These are phyloP conservation scores for Neolamprologus hecqui DNA, from an alignment of 2,113 vertebrate genomes.

Conservation along the genomic window DNA sequence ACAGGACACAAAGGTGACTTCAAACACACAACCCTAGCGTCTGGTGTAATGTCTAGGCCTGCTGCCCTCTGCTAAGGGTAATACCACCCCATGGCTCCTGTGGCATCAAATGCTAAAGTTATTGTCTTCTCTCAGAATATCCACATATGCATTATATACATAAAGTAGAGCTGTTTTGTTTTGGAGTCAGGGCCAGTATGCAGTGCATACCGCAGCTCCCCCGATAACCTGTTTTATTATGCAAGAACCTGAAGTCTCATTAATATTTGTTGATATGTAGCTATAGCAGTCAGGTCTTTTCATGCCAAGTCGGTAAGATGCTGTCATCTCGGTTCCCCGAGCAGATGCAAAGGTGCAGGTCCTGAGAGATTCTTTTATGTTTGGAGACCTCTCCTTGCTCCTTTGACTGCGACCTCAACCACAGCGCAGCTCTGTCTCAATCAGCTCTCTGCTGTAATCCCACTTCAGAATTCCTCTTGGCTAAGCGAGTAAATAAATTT, in stretches of 20 bases:
- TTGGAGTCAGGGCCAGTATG: neutral
- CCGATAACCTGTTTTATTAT: constrained; percentile 36
- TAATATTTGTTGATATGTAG: constrained; percentile 58
- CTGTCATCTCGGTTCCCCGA: constrained; percentile 27
- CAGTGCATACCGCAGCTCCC: neutral
- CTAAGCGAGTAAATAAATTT: constrained; percentile 71
- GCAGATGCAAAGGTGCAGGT: constrained; percentile 63
- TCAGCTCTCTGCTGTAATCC: constrained; percentile 63
- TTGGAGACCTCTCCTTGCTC: constrained; percentile 50
- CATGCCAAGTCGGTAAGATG: constrained; percentile 51
- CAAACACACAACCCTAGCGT: constrained; percentile 46
- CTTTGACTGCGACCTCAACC: constrained; percentile 55
- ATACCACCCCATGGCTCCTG: neutral
- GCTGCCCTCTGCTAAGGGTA: constrained; percentile 23
- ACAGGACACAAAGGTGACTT: constrained; percentile 46
- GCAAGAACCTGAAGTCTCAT: constrained; percentile 50
- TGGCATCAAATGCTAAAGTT: neutral
- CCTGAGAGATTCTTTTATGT: constrained; percentile 63
- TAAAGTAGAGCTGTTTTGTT: neutral
- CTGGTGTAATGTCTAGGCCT: constrained; percentile 49
- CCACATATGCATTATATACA: neutral
- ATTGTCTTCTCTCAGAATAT: neutral
- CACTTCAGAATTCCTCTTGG: constrained; percentile 70
- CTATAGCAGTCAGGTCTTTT: constrained; percentile 55
- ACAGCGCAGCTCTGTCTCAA: constrained; percentile 51